Evolutionary conservation across 2,113 vertebrate genomes (phyloP), one percentile per base, ranked within the genome.

Genomic region (Setophaga petechia): DNA sequence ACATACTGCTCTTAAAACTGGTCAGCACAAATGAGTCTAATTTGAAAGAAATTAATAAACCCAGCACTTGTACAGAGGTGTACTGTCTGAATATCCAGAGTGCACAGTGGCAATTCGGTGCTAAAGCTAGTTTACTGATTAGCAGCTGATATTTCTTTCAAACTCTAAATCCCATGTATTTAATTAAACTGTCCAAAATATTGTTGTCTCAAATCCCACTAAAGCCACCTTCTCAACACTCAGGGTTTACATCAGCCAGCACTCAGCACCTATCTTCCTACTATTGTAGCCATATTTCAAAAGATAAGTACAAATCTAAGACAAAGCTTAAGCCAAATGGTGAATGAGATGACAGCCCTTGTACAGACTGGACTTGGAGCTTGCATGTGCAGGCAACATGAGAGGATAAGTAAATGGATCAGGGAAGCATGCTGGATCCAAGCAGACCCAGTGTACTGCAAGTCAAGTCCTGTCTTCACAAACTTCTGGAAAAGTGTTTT

Each of bases 401-500:
- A 77, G 39, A 41, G 28, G 44, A 41, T 54, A 87, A 89, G 73
- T 63, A 90, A 77, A 54, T 17, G 28, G 83, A 41, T 72, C 73
- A 90, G 59, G 72, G 30, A 90, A 93, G 74, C 21, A 23, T 3
- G 33, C 6, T 63, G 39, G 25, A 72, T 67, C 72, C 76, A 44
- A 86, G 47, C 59, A 95, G 82, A 51, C 39, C 86, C 79, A 78
- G 71, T 7, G 77, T 49, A 65, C 69, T 87, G 52, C 95, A 91
- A 94, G 90, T 93, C 41, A 91, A 85, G 69, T 85, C 95, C 91
- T 85, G 81, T 30, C 69, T 87, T 35, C 30, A 20, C 80, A 89
- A 49, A 76, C 69, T 81, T 94, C 76, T 84, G 86, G 52, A 88
- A 96, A 93, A 88, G 68, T 59, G 61, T 71, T 94, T 37, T 95